Conservation (phyloP, 2,113 vertebrate genomes). For the Pseudorhombus dupliciocellatus region DNA sequence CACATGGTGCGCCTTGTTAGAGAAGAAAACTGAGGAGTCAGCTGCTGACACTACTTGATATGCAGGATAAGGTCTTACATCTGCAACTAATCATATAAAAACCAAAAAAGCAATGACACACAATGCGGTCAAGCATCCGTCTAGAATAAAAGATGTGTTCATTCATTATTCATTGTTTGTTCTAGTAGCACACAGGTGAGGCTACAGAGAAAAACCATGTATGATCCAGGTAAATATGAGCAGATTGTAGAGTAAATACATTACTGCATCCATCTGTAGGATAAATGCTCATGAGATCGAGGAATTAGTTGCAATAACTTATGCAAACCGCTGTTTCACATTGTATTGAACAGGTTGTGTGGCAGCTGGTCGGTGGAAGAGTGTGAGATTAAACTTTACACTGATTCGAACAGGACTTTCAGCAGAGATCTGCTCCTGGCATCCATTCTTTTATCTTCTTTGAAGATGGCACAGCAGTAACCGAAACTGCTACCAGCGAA, state of each 20-base stretch:
- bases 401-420: constrained; percentile 54
- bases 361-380: constrained; percentile 67
- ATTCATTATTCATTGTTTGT: constrained; percentile 60
- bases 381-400: constrained; percentile 56
- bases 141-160: constrained; percentile 33
- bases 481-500: constrained; percentile 20
- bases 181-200: constrained; percentile 23
- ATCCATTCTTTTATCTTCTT: constrained; percentile 35
- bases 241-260: constrained; percentile 18
- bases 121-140: constrained; percentile 59
- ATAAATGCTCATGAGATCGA: constrained; percentile 8
- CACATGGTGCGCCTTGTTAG: constrained; percentile 45
- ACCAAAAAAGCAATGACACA: constrained; percentile 62
- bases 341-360: constrained; percentile 13
- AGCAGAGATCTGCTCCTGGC: constrained; percentile 32
- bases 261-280: constrained; percentile 12
- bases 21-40: constrained; percentile 71
- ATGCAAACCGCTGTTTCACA: constrained; percentile 27
- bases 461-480: constrained; percentile 21
- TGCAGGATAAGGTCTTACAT: constrained; percentile 65
- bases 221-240: constrained; percentile 38
- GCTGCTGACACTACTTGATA: constrained; percentile 64
- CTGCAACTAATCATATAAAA: constrained; percentile 70
- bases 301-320: constrained; percentile 13
- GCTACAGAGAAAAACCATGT: constrained; percentile 13